These are phyloP conservation scores for Drosophila parthenogenetica DNA, from an alignment of 2,888 invertebrate genomes.

Conservation along the genomic window DNA sequence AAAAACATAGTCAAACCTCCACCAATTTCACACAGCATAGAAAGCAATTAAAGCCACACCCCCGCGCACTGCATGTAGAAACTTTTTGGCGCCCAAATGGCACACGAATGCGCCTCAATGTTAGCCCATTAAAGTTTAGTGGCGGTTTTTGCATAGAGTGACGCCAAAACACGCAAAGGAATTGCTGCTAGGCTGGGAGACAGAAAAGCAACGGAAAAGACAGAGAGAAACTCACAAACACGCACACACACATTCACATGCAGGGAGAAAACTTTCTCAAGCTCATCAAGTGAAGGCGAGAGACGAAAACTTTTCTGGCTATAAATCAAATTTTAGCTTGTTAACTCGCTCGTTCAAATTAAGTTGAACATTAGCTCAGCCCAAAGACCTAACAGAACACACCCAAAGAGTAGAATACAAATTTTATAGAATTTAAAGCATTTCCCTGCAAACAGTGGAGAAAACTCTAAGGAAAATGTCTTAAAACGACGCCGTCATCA, in stretches of 20 bases:
- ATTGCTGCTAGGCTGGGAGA: conserved; percentile 33
- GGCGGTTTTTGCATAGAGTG: conserved; percentile 67
- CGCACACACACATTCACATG: background rate
- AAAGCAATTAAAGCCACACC: conserved; percentile 63
- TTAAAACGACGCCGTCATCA: conserved; percentile 15
- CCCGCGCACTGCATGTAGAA: conserved; percentile 56
- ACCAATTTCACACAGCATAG: conserved; percentile 56
- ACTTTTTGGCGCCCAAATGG: conserved; percentile 76
- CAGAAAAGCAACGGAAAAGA: conserved; percentile 15
- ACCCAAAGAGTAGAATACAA: conserved; percentile 19
- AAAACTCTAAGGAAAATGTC: conserved; percentile 4
- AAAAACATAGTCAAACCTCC: conserved; percentile 31
- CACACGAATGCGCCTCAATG: conserved; percentile 74
- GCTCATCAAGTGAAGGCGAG: conserved; percentile 44
- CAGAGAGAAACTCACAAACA: conserved; percentile 30
- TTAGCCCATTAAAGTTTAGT: conserved; percentile 77
- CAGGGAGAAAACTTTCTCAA: conserved; percentile 36
- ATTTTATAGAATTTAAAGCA: conserved; percentile 59
- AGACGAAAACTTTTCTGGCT: conserved; percentile 49
- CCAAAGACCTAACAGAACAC: conserved; percentile 6
- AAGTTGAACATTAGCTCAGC: conserved; percentile 62
- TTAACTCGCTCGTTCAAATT: conserved; percentile 74
- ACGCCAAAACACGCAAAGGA: conserved; percentile 14
- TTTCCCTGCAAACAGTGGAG: conserved; percentile 30
- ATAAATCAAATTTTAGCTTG: conserved; percentile 75